A percentile compares a stretch with the other conserved stretches of the same genome.
These are phyloP conservation scores for Venustaconcha ellipsiformis DNA, from an alignment of 1,140 invertebrate species.

Conservation along the genomic window DNA sequence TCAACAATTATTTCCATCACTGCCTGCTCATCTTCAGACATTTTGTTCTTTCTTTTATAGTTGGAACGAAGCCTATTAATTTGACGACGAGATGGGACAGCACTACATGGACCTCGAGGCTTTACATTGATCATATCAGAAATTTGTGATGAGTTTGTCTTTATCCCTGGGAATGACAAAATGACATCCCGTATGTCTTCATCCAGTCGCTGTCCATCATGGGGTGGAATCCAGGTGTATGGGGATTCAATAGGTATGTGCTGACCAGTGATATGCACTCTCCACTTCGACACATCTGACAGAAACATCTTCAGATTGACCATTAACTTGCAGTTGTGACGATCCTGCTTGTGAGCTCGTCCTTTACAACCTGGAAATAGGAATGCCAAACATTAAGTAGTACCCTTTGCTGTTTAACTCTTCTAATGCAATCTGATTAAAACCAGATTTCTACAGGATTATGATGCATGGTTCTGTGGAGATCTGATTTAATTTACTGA, in stretches of 20 bases:
- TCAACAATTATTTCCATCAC: too few species aligned
- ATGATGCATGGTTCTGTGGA: too few species aligned
- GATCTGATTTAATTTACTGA: too few species aligned
- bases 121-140: too few species aligned
- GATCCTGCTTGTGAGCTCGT: conserved; percentile 57
- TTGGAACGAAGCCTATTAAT: too few species aligned
- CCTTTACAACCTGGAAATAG: conserved; percentile 51
- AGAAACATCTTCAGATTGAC: conserved; percentile 57
- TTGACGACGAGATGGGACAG: too few species aligned
- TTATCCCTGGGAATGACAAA: conserved; percentile 10
- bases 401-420: not conserved
- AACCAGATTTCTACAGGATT: not conserved
- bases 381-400: not conserved
- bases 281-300: conserved; percentile 55
- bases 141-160: conserved; percentile 3
- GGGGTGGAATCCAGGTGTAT: conserved; percentile 36
- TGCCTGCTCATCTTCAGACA: too few species aligned
- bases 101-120: too few species aligned
- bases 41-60: too few species aligned
- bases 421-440: not conserved
- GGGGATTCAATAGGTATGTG: conserved; percentile 45
- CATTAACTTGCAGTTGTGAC: conserved; percentile 59
- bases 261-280: conserved; percentile 51
- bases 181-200: conserved; percentile 28
- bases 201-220: conserved; percentile 13